Evolutionary conservation across 2,797 vertebrate species (phyloP).

Genomic region (Ctenochaetus hawaiiensis): DNA sequence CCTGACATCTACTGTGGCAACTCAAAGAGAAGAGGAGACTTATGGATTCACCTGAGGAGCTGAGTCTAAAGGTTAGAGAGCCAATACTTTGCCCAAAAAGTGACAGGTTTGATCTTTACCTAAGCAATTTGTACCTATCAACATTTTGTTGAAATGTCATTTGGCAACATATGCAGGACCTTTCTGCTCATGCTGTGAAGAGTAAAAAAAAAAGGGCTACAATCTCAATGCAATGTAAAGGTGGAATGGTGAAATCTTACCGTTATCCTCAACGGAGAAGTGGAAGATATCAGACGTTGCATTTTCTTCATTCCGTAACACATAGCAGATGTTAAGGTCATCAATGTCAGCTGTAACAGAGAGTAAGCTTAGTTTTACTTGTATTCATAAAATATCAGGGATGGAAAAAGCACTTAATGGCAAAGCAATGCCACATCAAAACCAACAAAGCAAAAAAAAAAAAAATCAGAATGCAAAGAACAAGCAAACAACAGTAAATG

Average conservation of each 20-base stretch:
- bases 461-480: slow-evolving; percentile 4
- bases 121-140: slow-evolving; percentile 23
- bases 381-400: neutral
- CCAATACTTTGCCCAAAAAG: too few relatives aligned
- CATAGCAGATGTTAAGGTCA: slow-evolving; percentile 93
- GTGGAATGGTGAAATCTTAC: slow-evolving; percentile 75
- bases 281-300: slow-evolving; percentile 91
- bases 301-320: slow-evolving; percentile 88
- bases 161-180: slow-evolving; percentile 3
- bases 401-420: neutral
- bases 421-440: slow-evolving; percentile 17
- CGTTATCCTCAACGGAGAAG: slow-evolving; percentile 91
- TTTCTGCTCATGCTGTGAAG: neutral
- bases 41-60: slow-evolving; percentile 4
- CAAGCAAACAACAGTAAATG: slow-evolving; percentile 37
- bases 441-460: slow-evolving; percentile 4
- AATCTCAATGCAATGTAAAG: slow-evolving; percentile 2
- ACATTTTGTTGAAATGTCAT: slow-evolving; percentile 34
- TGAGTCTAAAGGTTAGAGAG: slow-evolving; percentile 17
- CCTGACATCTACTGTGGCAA: slow-evolving; percentile 17
- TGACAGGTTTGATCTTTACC: slow-evolving; percentile 36
- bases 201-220: neutral
- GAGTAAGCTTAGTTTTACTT: neutral
- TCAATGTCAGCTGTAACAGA: slow-evolving; percentile 90
- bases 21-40: neutral